phyloP scores from a whole-genome alignment of 23 tunicate genomes.

The Botrylloides violaceus region DNA sequence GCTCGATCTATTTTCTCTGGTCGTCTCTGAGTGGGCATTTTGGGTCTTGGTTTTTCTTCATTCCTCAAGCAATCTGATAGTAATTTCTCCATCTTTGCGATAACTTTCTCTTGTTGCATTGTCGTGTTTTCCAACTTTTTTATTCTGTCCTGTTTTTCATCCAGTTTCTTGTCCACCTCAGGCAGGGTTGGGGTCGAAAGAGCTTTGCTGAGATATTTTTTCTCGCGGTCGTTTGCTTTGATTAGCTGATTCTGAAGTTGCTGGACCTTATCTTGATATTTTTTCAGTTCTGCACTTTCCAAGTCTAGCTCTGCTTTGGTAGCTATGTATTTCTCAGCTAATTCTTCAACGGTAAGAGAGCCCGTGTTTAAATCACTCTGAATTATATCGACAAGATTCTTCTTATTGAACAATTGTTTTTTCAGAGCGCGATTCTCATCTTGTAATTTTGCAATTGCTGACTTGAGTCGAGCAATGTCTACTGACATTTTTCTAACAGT shows the following conservation, averaged over 20 bases:
- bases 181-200: constrained; percentile 24
- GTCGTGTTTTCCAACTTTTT: constrained; percentile 69
- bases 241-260: constrained; percentile 81
- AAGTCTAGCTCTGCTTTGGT: constrained; percentile 46
- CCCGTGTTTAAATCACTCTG: constrained; percentile 57
- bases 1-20: not conserved
- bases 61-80: constrained; percentile 56
- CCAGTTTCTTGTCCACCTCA: constrained; percentile 26
- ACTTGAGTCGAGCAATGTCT: constrained; percentile 49
- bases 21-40: not conserved
- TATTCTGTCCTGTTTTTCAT: constrained; percentile 43
- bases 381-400: constrained; percentile 44
- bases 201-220: constrained; percentile 38
- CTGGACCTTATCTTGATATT: constrained; percentile 79
- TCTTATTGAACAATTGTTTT: constrained; percentile 45
- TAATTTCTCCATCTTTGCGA: constrained; percentile 82
- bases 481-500: constrained; percentile 86
- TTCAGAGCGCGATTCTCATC: constrained; percentile 66
- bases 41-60: not conserved
- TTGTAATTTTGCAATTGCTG: constrained; percentile 40
- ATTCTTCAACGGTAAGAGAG: constrained; percentile 45
- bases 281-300: constrained; percentile 66
- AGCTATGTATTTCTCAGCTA: constrained; percentile 82
- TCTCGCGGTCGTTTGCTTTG: constrained; percentile 90
- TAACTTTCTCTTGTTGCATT: constrained; percentile 83